Evolutionary conservation across 2,797 vertebrate genomes (phyloP).

Genomic region (Malacoctenus gilli): DNA sequence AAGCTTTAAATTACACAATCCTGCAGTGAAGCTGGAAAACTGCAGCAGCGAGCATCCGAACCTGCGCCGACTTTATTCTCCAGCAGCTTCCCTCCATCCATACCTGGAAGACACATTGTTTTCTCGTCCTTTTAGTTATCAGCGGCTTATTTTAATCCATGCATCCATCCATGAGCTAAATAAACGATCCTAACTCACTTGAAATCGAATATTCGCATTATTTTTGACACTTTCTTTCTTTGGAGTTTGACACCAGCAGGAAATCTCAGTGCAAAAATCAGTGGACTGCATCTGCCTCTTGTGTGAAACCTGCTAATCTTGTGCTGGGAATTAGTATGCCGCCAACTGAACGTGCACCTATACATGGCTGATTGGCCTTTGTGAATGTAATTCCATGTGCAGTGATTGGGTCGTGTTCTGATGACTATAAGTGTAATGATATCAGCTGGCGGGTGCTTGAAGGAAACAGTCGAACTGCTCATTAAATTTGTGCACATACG

Average conservation of each 20-base stretch:
- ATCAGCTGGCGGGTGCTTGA: constrained; percentile 4
- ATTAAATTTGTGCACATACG: constrained; percentile 40
- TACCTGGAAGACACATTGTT: not conserved
- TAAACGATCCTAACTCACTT: no score
- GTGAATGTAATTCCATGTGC: constrained; percentile 6
- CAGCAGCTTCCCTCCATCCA: no score
- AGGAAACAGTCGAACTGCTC: constrained; percentile 26
- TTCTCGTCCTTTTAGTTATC: no score
- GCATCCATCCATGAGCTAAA: no score
- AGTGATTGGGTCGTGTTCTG: constrained; percentile 8
- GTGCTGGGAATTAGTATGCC: not conserved
- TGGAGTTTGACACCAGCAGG: no score
- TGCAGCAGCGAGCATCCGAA: no score
- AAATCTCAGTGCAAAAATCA: no score
- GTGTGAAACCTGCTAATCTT: constrained; percentile 1
- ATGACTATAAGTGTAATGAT: constrained; percentile 26
- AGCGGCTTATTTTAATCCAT: no score
- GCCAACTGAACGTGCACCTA: not conserved
- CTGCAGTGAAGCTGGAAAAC: no score
- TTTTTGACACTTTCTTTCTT: no score
- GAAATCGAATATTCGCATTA: no score
- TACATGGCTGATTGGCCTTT: constrained; percentile 6
- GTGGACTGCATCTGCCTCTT: not conserved
- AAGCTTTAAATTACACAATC: no score
- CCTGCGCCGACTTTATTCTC: not conserved